A percentile compares a stretch with the other conserved stretches of the same genome.
Evolutionary conservation across 2,113 vertebrate genomes (phyloP).

Genomic region (Nyctereutes procyonoides): DNA sequence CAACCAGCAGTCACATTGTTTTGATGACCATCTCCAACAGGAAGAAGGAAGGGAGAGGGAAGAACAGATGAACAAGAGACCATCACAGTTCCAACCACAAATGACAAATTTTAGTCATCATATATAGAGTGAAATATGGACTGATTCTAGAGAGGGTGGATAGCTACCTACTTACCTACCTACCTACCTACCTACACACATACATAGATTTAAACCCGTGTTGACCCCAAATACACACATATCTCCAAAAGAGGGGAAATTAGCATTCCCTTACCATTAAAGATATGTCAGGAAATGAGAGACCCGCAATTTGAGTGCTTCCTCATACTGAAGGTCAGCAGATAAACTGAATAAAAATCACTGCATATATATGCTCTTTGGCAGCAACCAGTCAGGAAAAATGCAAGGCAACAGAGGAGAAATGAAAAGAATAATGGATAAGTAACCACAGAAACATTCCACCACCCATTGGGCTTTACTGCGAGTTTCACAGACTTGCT

Average conservation of each 20-base stretch:
- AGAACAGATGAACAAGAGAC: neutral
- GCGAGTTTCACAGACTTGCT: neutral
- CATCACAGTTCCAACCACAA: neutral
- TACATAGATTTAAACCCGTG: neutral
- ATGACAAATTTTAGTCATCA: neutral
- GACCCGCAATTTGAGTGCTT: neutral
- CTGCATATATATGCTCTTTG: neutral
- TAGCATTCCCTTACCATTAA: neutral
- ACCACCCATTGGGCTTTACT: neutral
- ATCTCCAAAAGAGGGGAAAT: neutral
- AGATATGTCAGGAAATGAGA: neutral
- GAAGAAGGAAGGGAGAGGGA: neutral
- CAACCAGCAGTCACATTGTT: neutral
- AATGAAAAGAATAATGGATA: neutral
- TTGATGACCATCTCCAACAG: neutral
- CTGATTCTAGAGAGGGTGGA: neutral
- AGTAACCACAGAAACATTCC: neutral
- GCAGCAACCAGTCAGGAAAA: neutral
- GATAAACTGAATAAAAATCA: neutral
- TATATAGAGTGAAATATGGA: neutral
- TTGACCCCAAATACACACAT: neutral
- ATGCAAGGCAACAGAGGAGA: neutral
- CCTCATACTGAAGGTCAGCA: neutral
- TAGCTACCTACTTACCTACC: neutral
- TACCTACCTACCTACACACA: neutral